These are phyloP conservation scores for Gymnoscelis rufifasciata DNA, from an alignment of 2,888 invertebrate species.

Conservation along the genomic window DNA sequence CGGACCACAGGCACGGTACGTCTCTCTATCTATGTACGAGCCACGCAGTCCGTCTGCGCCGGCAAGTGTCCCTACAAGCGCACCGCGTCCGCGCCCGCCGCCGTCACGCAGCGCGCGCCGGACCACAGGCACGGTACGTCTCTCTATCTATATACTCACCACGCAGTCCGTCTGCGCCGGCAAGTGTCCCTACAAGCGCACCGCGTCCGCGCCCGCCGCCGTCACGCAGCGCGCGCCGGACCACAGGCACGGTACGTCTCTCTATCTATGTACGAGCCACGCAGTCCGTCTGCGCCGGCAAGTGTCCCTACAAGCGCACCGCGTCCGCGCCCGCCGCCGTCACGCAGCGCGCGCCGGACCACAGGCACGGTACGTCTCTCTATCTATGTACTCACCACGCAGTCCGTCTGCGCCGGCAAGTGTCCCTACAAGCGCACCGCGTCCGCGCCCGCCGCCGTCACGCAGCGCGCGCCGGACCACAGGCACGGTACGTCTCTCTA, in stretches of 20 bases:
- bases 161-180: conserved; percentile 92
- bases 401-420: conserved; percentile 92
- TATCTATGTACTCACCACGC: too few relatives aligned
- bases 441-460: conserved; percentile 92
- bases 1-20: conserved; percentile 75
- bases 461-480: conserved; percentile 83
- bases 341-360: conserved; percentile 82
- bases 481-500: conserved; percentile 61
- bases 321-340: conserved; percentile 95
- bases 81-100: conserved; percentile 95
- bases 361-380: conserved; percentile 70
- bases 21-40: too few relatives aligned
- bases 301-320: conserved; percentile 96
- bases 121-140: conserved; percentile 77
- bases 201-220: conserved; percentile 94
- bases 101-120: conserved; percentile 83
- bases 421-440: conserved; percentile 97
- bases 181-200: conserved; percentile 97
- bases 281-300: conserved; percentile 92
- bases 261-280: too few relatives aligned
- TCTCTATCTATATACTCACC: too few relatives aligned
- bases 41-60: conserved; percentile 91
- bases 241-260: conserved; percentile 75
- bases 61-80: conserved; percentile 97
- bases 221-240: conserved; percentile 83